These are phyloP conservation scores for Hippopotamus amphibius DNA, from an alignment of 2,113 vertebrate genomes.

Conservation along the genomic window DNA sequence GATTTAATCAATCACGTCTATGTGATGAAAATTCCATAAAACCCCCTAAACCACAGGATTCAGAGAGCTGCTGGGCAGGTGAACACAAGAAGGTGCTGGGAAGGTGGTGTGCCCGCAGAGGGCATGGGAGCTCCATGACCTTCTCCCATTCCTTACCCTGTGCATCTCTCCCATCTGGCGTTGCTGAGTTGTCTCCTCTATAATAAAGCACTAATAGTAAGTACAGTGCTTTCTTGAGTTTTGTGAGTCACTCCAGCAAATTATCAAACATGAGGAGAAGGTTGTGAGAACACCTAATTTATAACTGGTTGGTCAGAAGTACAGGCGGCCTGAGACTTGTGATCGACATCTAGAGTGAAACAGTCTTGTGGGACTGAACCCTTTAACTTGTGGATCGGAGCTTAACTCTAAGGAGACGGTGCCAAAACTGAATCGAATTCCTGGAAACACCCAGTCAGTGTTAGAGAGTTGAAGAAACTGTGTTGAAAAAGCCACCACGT, in stretches of 20 bases:
- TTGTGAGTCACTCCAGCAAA: background rate
- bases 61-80: background rate
- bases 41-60: background rate
- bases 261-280: background rate
- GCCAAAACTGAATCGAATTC: background rate
- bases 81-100: background rate
- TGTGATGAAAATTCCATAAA: background rate
- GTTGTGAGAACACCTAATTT: background rate
- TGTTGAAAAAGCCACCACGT: background rate
- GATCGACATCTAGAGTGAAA: background rate
- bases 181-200: background rate
- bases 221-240: background rate
- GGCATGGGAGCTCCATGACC: background rate
- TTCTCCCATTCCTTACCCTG: background rate
- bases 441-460: background rate
- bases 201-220: background rate
- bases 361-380: background rate
- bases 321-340: background rate
- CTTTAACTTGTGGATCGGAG: background rate
- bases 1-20: background rate
- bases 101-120: rapidly evolving
- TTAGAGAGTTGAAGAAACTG: background rate
- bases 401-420: background rate
- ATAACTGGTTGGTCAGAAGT: background rate
- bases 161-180: background rate